Conservation (phyloP, 2,797 vertebrate species). For the Peromyscus attwateri region DNA sequence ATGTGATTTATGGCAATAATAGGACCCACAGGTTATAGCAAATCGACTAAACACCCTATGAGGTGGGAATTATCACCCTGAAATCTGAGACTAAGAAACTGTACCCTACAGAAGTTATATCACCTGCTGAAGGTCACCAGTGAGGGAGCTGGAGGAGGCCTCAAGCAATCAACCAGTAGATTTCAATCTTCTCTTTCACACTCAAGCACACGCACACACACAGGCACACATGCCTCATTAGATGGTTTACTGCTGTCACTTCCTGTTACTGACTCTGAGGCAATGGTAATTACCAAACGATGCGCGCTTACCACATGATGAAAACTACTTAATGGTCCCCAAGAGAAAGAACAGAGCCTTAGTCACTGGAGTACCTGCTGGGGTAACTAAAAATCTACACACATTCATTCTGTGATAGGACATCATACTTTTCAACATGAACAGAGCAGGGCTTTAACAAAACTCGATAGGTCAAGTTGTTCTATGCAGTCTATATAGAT, state of each 20-base stretch:
- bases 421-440: not conserved
- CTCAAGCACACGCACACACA: not conserved
- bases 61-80: not conserved
- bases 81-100: not conserved
- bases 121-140: conserved; percentile 17
- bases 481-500: not conserved
- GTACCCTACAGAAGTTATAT: not conserved
- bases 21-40: not conserved
- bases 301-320: conserved; percentile 4
- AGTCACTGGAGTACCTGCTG: conserved; percentile 33
- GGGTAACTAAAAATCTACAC: conserved; percentile 45
- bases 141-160: not conserved
- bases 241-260: conserved; percentile 53
- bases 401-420: not conserved
- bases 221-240: not conserved
- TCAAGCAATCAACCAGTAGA: not conserved
- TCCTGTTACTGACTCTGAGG: conserved; percentile 75
- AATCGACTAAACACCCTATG: not conserved
- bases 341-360: conserved; percentile 24
- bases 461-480: not conserved
- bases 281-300: conserved; percentile 72
- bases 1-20: not conserved
- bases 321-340: conserved; percentile 58
- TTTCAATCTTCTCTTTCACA: not conserved
- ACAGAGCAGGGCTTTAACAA: not conserved